Evolutionary conservation across 1,140 invertebrate genomes (phyloP).

Genomic region (Metopolophium dirhodum): DNA sequence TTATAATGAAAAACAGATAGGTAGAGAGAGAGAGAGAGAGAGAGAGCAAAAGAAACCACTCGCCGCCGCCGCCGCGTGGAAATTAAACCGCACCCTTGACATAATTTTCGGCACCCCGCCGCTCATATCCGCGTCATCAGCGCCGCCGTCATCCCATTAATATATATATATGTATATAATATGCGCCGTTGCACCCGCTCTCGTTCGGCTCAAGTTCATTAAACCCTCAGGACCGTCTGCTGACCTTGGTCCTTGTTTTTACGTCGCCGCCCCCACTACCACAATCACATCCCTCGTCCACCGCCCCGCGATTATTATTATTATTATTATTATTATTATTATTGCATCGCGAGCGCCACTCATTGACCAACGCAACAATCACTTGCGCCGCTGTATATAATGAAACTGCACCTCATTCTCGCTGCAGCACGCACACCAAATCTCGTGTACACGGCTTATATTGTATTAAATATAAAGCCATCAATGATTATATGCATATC

Average conservation of each 20-base stretch:
- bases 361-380: conserved; percentile 40
- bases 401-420: neutral
- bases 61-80: conserved; percentile 2
- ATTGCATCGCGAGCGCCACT: neutral
- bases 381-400: neutral
- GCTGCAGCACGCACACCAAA: neutral
- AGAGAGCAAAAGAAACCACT: conserved; percentile 20
- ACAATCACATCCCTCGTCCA: neutral
- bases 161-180: conserved; percentile 23
- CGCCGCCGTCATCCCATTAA: neutral
- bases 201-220: conserved; percentile 22
- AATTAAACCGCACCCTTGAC: conserved; percentile 57
- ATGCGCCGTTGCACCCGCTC: neutral
- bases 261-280: neutral
- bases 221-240: conserved; percentile 50
- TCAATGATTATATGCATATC: no score
- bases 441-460: neutral
- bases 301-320: neutral
- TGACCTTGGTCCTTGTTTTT: conserved; percentile 57
- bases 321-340: neutral
- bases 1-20: conserved; percentile 15
- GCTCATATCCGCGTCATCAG: neutral
- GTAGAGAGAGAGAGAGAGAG: neutral
- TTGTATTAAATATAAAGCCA: no score
- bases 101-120: conserved; percentile 47